Evolutionary conservation across 1,140 invertebrate species (phyloP).

Genomic region (Bombus confusus): DNA sequence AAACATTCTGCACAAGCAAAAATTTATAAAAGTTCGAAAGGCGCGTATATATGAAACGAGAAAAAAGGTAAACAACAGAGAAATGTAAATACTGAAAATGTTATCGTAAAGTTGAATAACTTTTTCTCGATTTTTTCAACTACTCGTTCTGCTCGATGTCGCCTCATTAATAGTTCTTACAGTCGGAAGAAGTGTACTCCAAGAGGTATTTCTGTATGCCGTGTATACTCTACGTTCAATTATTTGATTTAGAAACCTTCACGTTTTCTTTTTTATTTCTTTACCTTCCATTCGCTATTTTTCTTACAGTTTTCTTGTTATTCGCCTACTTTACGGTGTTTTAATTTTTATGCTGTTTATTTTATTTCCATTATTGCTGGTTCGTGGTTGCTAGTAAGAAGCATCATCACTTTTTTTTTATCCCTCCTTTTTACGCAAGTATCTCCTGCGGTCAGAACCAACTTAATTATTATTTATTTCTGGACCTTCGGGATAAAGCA

Average conservation of each 20-base stretch:
- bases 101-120: background rate
- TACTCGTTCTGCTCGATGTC: background rate
- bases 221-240: background rate
- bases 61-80: background rate
- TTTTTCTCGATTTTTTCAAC: background rate
- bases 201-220: background rate
- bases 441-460: background rate
- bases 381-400: background rate
- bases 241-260: background rate
- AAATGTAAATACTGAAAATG: background rate
- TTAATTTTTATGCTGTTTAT: background rate
- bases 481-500: background rate
- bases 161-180: background rate
- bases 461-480: conserved; percentile 11
- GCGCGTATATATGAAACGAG: no score
- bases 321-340: background rate
- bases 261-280: background rate
- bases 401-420: background rate
- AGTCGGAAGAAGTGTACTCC: no score
- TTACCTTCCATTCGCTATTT: background rate
- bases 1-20: background rate
- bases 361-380: background rate
- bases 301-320: background rate
- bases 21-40: background rate
- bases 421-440: background rate